These are phyloP conservation scores for Tyrannus savana DNA, from an alignment of 2,113 vertebrate species.

Conservation along the genomic window DNA sequence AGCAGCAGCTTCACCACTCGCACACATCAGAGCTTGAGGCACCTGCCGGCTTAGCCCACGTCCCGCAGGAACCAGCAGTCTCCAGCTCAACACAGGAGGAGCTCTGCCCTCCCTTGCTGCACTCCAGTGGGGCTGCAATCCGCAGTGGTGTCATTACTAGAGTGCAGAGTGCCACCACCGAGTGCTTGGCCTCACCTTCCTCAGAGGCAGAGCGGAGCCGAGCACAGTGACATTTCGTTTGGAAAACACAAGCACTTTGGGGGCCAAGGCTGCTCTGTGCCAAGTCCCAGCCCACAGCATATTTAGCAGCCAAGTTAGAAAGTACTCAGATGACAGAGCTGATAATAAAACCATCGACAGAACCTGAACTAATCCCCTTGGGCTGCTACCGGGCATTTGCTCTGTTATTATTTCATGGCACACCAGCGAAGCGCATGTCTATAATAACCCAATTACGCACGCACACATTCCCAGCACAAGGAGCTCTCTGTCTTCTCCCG, in stretches of 20 bases:
- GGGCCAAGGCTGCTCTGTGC: slow-evolving; percentile 8
- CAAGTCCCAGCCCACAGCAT: slow-evolving; percentile 40
- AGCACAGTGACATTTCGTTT: background rate
- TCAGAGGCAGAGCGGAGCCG: background rate
- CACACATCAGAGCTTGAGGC: rapidly evolving
- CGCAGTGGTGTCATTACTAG: rapidly evolving
- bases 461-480: background rate
- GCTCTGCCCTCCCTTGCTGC: background rate
- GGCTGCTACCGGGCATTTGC: slow-evolving; percentile 25
- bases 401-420: background rate
- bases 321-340: slow-evolving; percentile 59
- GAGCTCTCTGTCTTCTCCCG: background rate
- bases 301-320: slow-evolving; percentile 62
- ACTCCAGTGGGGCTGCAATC: rapidly evolving
- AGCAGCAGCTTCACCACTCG: background rate
- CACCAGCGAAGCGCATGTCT: background rate
- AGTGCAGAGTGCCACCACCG: background rate
- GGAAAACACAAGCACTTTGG: background rate
- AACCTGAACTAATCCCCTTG: slow-evolving; percentile 50
- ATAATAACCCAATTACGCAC: background rate
- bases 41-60: background rate
- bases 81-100: background rate
- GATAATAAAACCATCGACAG: slow-evolving; percentile 51
- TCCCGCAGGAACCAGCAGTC: rapidly evolving
- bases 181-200: background rate